phyloP scores from a whole-genome alignment of 2,888 invertebrate species.

The Agrochola lychnidis region DNA sequence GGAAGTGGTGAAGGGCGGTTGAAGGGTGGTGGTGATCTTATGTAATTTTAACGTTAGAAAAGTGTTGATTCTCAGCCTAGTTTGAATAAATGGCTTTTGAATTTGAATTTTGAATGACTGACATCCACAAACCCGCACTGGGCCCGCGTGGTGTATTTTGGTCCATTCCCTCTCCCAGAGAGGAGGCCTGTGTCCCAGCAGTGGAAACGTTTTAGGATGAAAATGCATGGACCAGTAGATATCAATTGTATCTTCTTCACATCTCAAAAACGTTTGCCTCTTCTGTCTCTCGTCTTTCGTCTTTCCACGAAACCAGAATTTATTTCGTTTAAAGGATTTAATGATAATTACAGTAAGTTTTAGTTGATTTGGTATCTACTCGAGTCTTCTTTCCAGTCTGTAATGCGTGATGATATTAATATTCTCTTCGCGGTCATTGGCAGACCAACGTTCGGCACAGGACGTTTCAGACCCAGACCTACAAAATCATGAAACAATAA shows the following conservation, averaged over 20 bases:
- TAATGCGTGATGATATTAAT: not conserved
- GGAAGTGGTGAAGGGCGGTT: too few species aligned
- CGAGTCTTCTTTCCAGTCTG: not conserved
- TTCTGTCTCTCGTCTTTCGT: not conserved
- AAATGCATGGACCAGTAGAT: not conserved
- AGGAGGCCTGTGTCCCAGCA: not conserved
- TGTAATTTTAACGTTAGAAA: too few species aligned
- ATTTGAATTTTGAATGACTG: too few species aligned
- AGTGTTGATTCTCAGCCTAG: too few species aligned
- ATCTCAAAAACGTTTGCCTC: not conserved
- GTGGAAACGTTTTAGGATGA: not conserved
- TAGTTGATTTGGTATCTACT: not conserved
- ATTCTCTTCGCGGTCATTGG: not conserved
- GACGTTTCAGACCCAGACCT: not conserved
- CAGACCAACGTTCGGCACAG: not conserved
- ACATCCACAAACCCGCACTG: too few species aligned
- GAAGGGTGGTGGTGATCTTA: too few species aligned
- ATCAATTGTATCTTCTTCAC: not conserved
- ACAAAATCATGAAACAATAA: slow-evolving; percentile 19
- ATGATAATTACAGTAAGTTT: not conserved
- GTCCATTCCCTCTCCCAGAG: not conserved
- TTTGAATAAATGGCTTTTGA: too few species aligned
- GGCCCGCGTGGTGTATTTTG: not conserved
- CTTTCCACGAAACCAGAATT: not conserved
- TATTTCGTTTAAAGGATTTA: not conserved